Base-by-base conservation (phyloP, 2,113 vertebrate genomes). In the Mesocricetus auratus region DNA sequence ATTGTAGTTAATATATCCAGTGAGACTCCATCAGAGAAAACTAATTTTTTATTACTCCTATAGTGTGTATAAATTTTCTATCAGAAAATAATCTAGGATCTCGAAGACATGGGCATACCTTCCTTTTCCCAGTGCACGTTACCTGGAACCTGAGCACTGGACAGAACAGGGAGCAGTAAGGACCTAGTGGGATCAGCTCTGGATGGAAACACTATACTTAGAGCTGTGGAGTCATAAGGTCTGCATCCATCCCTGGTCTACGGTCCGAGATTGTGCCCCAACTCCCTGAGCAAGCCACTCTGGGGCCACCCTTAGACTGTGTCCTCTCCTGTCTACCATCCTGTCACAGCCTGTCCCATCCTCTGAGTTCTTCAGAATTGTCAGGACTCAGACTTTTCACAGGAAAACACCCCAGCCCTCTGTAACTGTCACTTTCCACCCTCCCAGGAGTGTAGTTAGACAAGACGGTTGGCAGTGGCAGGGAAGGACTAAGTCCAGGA, bases 151-250 rank as follows among this genome's bases (percentile, higher is more conserved):
- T 0, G 2, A 8, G 45, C 31, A 7, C 1, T 39, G 45, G 60
- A 8, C n/a, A 2, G 47, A 19, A 7, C 6, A 5, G 5, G 4
- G 6, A 5, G 1, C 15, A 1, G 12, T 2, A 7, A 47, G 68
- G 58, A 2, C 68, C 7, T 7, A 4, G 21, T 2, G 4, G 26
- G 31, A 16, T 47, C 24, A 21, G 2, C 3, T 7, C 5, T 62
- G 10, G 7, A 56, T 21, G 50, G 11, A 26, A 22, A 11, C 36
- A 17, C 88, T 16, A 1, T 0, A 24, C 0, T 22, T 9, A 22
- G 8, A 56, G 1, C 7, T 50, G 1, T 3, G 1, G 36, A 7
- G 58, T 0, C 2, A 3, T 13, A 29, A 11, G 42, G 29, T 86
- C 71, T 89, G 53, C 3, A 7, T 11, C 26, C 33, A 0, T 24